A percentile compares a stretch with the other conserved stretches of the same genome.
Evolutionary conservation across 2,113 vertebrate species (phyloP).

Genomic region (Bettongia penicillata): DNA sequence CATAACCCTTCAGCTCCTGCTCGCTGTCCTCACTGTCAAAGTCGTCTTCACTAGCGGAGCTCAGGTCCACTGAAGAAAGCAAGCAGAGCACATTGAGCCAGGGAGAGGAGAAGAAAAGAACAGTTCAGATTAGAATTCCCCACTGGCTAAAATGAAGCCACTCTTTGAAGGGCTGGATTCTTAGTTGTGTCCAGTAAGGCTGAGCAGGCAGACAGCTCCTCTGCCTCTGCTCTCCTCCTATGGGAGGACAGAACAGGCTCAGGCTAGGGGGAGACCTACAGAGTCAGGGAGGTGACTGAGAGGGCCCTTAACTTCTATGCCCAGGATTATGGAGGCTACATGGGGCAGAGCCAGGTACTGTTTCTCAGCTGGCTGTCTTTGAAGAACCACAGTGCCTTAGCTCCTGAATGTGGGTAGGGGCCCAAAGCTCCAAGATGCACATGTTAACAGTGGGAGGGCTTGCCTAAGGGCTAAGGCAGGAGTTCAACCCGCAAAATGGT

Average conservation of each 20-base stretch:
- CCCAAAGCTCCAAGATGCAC: neutral
- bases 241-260: neutral
- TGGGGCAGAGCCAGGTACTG: neutral
- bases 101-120: neutral
- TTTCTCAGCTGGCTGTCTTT: neutral
- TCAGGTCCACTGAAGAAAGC: constrained; percentile 92
- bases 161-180: neutral
- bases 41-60: constrained; percentile 98
- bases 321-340: neutral
- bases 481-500: neutral
- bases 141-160: constrained; percentile 8
- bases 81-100: neutral
- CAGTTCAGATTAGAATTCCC: constrained; percentile 29
- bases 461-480: neutral
- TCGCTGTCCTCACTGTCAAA: constrained; percentile 99
- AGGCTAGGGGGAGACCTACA: neutral
- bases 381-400: neutral
- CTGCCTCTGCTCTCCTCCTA: neutral
- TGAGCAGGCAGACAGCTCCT: too few relatives aligned
- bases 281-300: too few relatives aligned
- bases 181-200: neutral
- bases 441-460: neutral
- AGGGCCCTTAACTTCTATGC: too few relatives aligned
- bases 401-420: neutral
- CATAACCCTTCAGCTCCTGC: constrained; percentile 98